Percentiles rank a stretch among this genome's conserved stretches.
phyloP scores from a whole-genome alignment of 92 coral and sea anemone genomes.

The Pocillopora grandis region DNA sequence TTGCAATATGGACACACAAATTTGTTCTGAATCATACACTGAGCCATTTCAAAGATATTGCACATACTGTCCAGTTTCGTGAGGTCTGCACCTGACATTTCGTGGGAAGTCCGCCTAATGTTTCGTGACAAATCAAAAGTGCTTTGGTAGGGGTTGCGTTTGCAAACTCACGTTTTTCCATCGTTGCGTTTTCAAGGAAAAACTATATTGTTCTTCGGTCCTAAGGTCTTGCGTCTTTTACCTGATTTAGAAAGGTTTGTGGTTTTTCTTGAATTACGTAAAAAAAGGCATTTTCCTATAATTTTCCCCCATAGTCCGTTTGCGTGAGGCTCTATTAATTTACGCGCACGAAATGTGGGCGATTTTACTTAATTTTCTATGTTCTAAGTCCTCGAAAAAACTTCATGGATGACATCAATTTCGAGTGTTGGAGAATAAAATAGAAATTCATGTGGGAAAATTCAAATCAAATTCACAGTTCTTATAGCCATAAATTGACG shows the following conservation, averaged over 20 bases:
- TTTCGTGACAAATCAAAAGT: constrained; percentile 2
- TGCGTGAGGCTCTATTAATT: neutral
- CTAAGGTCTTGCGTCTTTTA: neutral
- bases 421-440: neutral
- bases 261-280: neutral
- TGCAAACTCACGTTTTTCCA: constrained; percentile 8
- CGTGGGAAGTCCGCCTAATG: too few relatives aligned
- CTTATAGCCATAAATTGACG: neutral
- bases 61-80: too few relatives aligned
- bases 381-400: neutral
- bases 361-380: neutral
- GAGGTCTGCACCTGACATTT: too few relatives aligned
- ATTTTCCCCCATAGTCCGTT: neutral
- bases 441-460: constrained; percentile 28
- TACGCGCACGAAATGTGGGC: neutral
- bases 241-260: neutral
- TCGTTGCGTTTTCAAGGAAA: neutral
- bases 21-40: neutral
- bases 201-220: constrained; percentile 1
- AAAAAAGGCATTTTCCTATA: constrained; percentile 5
- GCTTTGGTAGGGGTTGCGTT: neutral
- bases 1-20: neutral
- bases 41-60: neutral
- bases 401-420: constrained; percentile 31
- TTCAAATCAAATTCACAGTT: neutral